Percentiles rank a stretch among this genome's conserved stretches.
phyloP scores from a whole-genome alignment of 2,113 vertebrate genomes.

The Nothobranchius kuhntae region DNA sequence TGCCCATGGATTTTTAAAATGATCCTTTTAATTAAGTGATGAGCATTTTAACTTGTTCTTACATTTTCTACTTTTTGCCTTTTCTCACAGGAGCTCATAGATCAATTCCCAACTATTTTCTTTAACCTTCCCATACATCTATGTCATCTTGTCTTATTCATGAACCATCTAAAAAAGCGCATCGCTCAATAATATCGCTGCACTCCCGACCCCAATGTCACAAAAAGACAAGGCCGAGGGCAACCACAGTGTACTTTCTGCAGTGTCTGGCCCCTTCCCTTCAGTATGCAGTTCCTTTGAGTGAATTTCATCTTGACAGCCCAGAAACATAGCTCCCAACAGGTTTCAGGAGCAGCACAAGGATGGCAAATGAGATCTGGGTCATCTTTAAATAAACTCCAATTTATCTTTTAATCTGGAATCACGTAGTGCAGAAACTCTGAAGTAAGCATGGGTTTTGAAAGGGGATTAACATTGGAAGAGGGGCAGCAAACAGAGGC shows the following conservation, averaged over 20 bases:
- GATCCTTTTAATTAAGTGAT: neutral
- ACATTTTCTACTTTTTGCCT: neutral
- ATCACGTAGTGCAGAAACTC: conserved; percentile 23
- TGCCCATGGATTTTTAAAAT: too few relatives aligned
- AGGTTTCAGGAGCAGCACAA: conserved; percentile 41
- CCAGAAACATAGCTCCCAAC: conserved; percentile 63
- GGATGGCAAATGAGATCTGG: conserved; percentile 46
- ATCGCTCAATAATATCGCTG: conserved; percentile 85
- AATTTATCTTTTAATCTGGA: conserved; percentile 21
- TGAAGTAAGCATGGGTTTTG: conserved; percentile 1
- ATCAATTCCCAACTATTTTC: neutral
- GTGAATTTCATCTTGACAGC: conserved; percentile 25
- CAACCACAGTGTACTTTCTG: conserved; percentile 83
- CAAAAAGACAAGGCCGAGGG: conserved; percentile 80
- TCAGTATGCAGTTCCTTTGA: too few relatives aligned
- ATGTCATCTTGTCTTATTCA: conserved; percentile 75
- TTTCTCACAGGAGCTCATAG: neutral
- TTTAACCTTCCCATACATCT: conserved; percentile 44
- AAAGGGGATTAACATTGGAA: neutral
- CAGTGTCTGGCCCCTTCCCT: conserved; percentile 85
- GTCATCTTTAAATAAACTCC: conserved; percentile 2
- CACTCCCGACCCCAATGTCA: conserved; percentile 83
- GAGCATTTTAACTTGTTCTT: neutral
- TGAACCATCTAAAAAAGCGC: conserved; percentile 87
- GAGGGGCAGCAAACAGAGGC: too few relatives aligned